A percentile compares a stretch with the other conserved stretches of the same genome.
These are phyloP conservation scores for Nemoura dubitans DNA, from an alignment of 2,888 invertebrate genomes.

Conservation along the genomic window DNA sequence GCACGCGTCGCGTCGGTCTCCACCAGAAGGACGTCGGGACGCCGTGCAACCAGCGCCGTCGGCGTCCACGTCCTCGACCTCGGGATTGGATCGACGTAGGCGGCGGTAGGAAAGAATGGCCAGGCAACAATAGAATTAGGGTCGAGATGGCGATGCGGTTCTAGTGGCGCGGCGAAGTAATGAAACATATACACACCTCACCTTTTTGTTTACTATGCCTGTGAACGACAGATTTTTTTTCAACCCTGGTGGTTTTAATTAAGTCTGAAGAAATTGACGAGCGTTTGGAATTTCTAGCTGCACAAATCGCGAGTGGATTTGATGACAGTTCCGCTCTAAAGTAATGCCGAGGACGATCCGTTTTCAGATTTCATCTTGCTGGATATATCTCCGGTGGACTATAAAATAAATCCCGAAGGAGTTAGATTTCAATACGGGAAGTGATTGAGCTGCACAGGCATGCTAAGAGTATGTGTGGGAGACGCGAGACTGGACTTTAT, in stretches of 20 bases:
- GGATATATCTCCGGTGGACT: not conserved
- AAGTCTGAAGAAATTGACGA: not conserved
- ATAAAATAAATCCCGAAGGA: not conserved
- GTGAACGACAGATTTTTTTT: not conserved
- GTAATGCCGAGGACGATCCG: not conserved
- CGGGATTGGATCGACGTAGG: not conserved
- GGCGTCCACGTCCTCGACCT: not conserved
- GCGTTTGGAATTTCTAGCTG: not conserved
- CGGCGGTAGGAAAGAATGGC: not conserved
- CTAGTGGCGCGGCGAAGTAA: not conserved
- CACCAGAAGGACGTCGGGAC: not conserved
- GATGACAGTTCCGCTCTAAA: not conserved
- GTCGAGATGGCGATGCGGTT: not conserved
- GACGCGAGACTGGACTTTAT: slow-evolving; percentile 1
- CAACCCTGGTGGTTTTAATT: not conserved
- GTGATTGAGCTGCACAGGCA: not conserved
- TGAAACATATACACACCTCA: not conserved
- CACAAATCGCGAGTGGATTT: not conserved
- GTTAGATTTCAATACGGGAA: not conserved
- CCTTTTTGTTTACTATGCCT: not conserved
- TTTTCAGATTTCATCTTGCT: not conserved
- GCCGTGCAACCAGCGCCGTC: not conserved
- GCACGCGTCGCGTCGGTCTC: not conserved
- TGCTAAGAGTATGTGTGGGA: not conserved
- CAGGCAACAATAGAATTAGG: not conserved